Percentiles rank a stretch among this genome's conserved stretches.
These are phyloP conservation scores for Plutomurus gul DNA, from an alignment of 1,140 invertebrate genomes.

Conservation along the genomic window DNA sequence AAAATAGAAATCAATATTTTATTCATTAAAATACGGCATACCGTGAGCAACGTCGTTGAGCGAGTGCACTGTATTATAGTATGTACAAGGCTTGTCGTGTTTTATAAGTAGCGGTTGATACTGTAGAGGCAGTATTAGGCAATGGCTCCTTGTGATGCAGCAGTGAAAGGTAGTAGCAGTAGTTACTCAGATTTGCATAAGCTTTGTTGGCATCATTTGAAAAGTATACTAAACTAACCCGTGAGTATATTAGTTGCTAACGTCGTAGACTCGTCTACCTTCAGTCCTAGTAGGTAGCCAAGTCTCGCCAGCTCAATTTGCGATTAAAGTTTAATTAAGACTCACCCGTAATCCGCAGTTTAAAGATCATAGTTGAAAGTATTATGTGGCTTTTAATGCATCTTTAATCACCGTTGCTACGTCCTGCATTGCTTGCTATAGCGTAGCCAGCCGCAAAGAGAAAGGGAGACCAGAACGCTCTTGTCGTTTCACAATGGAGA, in stretches of 20 bases:
- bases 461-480: neutral
- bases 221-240: neutral
- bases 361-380: conserved; percentile 22
- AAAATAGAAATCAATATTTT: conserved; percentile 26
- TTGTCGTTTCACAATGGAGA: neutral
- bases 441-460: neutral
- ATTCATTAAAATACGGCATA: conserved; percentile 6
- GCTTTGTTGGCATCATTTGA: conserved; percentile 21
- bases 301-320: neutral
- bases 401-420: conserved; percentile 11
- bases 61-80: neutral
- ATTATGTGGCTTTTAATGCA: conserved; percentile 18
- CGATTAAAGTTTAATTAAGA: conserved; percentile 25
- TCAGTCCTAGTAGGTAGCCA: too few relatives aligned
- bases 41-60: neutral
- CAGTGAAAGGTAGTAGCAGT: neutral
- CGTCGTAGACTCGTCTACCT: neutral
- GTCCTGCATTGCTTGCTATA: neutral
- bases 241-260: too few relatives aligned
- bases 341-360: neutral
- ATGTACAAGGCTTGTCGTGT: neutral
- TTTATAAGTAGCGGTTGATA: neutral
- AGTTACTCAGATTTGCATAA: conserved; percentile 5
- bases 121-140: too few relatives aligned
- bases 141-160: too few relatives aligned